Percentiles rank a stretch among this genome's conserved stretches.
Evolutionary conservation across 2,113 vertebrate species (phyloP).

Genomic region (Phalacrocorax brasilianus): DNA sequence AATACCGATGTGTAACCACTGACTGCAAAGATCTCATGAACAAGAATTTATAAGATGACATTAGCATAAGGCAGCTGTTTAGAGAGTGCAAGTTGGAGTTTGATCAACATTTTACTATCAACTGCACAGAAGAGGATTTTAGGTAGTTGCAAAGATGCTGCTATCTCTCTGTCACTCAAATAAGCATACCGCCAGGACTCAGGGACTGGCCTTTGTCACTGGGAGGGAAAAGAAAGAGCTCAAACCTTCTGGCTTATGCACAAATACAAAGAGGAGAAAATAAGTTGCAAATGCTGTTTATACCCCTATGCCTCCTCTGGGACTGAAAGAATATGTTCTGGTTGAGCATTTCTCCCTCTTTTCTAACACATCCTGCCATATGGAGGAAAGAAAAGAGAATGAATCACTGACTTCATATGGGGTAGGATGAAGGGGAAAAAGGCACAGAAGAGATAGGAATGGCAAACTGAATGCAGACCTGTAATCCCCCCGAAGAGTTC

Average conservation of each 20-base stretch:
- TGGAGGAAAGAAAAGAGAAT: neutral
- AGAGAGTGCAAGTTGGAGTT: neutral
- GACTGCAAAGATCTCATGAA: neutral
- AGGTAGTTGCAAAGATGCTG: neutral
- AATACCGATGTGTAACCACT: neutral
- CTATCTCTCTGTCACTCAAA: neutral
- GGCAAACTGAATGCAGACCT: neutral
- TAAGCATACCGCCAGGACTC: rapidly evolving
- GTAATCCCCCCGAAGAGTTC: neutral
- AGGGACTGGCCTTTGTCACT: neutral
- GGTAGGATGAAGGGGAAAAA: neutral
- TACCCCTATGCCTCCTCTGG: neutral
- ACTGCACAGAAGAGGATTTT: neutral
- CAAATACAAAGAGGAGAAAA: neutral
- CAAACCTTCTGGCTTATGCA: neutral
- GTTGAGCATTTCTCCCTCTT: neutral
- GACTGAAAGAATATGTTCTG: neutral
- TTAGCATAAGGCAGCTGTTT: neutral
- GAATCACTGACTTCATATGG: neutral
- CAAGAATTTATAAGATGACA: neutral
- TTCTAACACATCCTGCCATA: neutral
- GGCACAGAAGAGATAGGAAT: neutral
- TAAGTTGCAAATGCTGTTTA: neutral
- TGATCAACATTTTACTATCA: neutral
- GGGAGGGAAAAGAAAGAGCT: neutral